Conservation (phyloP, 2,113 vertebrate species). For the Pardalotus punctatus region DNA sequence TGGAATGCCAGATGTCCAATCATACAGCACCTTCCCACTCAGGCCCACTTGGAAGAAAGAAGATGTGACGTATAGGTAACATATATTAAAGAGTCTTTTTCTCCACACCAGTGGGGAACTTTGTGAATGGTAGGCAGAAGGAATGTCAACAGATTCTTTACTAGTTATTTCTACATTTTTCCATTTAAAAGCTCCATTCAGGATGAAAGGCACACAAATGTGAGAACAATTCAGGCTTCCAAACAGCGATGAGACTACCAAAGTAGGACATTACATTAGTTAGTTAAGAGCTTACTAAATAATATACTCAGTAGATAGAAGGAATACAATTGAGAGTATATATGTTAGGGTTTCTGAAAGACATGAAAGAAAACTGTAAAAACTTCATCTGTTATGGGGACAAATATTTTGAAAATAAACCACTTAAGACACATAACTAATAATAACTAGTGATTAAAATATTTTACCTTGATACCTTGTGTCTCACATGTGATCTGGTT, state of each 20-base stretch:
- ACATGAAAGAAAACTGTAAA: background rate
- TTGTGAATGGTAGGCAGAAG: background rate
- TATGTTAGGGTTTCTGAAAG: background rate
- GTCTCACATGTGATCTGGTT: background rate
- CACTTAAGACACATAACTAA: background rate
- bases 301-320: background rate
- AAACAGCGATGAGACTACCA: background rate
- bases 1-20: conserved; percentile 54
- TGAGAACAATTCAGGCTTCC: background rate
- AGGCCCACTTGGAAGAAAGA: conserved; percentile 51
- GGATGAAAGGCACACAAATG: background rate
- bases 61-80: conserved; percentile 66
- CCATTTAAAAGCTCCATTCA: background rate
- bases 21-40: conserved; percentile 49
- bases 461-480: background rate
- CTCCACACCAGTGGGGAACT: background rate
- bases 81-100: background rate
- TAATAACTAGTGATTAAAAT: background rate
- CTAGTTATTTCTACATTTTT: background rate
- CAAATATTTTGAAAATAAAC: background rate
- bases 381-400: background rate
- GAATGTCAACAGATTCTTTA: background rate
- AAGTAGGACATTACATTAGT: background rate
- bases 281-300: background rate
- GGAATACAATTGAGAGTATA: background rate